Percentiles rank a stretch among this genome's conserved stretches.
Conservation (phyloP, 2,888 invertebrate species). For the Buathra laborator region DNA sequence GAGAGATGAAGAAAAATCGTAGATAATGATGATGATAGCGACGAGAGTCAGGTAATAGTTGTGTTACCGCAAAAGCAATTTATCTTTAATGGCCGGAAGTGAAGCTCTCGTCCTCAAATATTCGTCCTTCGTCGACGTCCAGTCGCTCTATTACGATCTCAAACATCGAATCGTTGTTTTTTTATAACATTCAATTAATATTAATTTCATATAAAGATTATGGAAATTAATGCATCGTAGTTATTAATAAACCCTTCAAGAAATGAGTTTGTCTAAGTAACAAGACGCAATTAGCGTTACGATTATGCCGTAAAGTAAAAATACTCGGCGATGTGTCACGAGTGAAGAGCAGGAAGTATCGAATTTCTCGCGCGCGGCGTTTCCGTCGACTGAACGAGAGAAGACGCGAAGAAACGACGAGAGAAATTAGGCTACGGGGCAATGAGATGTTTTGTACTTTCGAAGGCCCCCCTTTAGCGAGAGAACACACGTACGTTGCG, state of each 20-base stretch:
- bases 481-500: slow-evolving; percentile 18
- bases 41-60: slow-evolving; percentile 8
- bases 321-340: not conserved
- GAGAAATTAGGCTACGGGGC: slow-evolving; percentile 70
- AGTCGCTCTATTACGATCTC: not conserved
- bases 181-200: not conserved
- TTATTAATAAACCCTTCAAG: not conserved
- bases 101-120: slow-evolving; percentile 39
- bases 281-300: not conserved
- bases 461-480: slow-evolving; percentile 52
- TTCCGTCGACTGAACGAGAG: slow-evolving; percentile 27
- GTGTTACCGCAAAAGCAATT: slow-evolving; percentile 49
- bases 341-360: slow-evolving; percentile 25
- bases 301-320: not conserved
- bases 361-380: slow-evolving; percentile 34
- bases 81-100: slow-evolving; percentile 51
- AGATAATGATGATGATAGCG: slow-evolving; percentile 37
- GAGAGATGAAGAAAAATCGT: slow-evolving; percentile 1
- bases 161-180: not conserved
- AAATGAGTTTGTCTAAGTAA: not conserved
- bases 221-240: not conserved
- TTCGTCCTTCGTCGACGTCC: slow-evolving; percentile 20
- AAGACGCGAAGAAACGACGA: slow-evolving; percentile 2
- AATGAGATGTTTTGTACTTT: slow-evolving; percentile 70
- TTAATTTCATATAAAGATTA: not conserved